Base-by-base conservation (phyloP, 35 echinoderm and acorn worm species). In the Ophiothrix spiculata region DNA sequence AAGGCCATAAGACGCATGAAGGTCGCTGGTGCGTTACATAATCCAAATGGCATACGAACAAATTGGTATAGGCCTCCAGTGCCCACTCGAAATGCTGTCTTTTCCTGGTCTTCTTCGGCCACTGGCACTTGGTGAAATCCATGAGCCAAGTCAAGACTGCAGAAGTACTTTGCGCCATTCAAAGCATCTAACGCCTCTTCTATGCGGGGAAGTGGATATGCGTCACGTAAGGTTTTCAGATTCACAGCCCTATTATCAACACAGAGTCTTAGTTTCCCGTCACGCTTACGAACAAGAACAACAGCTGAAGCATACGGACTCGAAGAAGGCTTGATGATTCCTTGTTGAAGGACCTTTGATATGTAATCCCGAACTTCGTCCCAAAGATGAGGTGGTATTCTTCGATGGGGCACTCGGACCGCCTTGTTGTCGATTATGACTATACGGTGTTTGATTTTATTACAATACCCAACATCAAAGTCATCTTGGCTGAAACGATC, bases 1-100 rank as follows among this genome's bases (percentile, higher is more conserved):
- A 49, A 23, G 36, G 91, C 89, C 93, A 91, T 95, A n/a, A 91
- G 17, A 15, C 80, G 28, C 80, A 79, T 81, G 73, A 84, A 95
- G 4, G 89, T 93, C 23, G 40, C 87, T 12, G 91, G 40, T 6
- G 90, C 90, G 40, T 91, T 87, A 25, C 76, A 81, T 0, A 91
- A 36, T 11, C 84, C 84, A 87, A 91, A 91, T 12, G 90, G 85
- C 60, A 92, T 88, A 10, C 90, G 38, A 0, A 40, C 1, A 34
- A 82, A 92, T 78, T 82, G 85, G 63, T 87, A 88, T 8, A 88
- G 41, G 74, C 92, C 84, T 11, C 88, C 88, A 35, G 88, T 90
- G 0, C 81, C 88, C 11, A 64, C 63, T 35, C 88, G 34, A 37
- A 90, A 85, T 1, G 81, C 88, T 34, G 88, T 90, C 34, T 90